phyloP scores from a whole-genome alignment of 2,888 invertebrate genomes.

The Pristionchus mayeri region DNA sequence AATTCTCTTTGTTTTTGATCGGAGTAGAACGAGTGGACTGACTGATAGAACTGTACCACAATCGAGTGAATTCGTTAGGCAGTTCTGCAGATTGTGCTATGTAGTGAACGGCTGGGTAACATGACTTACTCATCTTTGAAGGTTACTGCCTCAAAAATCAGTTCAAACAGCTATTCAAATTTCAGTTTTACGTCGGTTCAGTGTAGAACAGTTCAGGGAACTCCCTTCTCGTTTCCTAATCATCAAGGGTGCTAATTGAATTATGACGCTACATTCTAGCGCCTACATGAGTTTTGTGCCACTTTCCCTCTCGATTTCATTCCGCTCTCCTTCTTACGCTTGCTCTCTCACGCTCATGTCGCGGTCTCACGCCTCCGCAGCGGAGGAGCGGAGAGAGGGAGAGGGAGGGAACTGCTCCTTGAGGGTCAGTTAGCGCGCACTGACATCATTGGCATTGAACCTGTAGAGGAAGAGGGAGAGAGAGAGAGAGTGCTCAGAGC shows the following conservation, averaged over 20 bases:
- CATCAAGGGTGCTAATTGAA: slow-evolving; percentile 21
- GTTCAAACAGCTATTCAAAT: background rate
- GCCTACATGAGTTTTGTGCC: slow-evolving; percentile 29
- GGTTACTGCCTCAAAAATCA: background rate
- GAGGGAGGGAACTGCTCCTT: background rate
- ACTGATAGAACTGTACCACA: slow-evolving; percentile 5
- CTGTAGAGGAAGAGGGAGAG: background rate
- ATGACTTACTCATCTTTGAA: slow-evolving; percentile 18
- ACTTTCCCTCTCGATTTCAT: slow-evolving; percentile 5
- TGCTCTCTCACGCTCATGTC: no score
- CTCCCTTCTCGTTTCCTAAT: background rate
- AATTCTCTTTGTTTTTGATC: background rate
- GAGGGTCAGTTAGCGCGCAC: background rate
- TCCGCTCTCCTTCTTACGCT: background rate
- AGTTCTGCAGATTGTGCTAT: background rate
- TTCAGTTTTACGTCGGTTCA: background rate
- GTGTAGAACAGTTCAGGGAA: background rate
- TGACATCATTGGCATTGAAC: slow-evolving; percentile 44
- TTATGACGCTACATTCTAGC: background rate
- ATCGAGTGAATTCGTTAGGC: background rate
- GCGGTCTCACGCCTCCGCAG: no score
- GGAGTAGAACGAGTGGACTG: background rate
- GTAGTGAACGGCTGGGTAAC: background rate
- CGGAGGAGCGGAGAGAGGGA: background rate
- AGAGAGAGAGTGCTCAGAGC: background rate